phyloP scores from a whole-genome alignment of 2,888 invertebrate species.

The Lottia scabra region DNA sequence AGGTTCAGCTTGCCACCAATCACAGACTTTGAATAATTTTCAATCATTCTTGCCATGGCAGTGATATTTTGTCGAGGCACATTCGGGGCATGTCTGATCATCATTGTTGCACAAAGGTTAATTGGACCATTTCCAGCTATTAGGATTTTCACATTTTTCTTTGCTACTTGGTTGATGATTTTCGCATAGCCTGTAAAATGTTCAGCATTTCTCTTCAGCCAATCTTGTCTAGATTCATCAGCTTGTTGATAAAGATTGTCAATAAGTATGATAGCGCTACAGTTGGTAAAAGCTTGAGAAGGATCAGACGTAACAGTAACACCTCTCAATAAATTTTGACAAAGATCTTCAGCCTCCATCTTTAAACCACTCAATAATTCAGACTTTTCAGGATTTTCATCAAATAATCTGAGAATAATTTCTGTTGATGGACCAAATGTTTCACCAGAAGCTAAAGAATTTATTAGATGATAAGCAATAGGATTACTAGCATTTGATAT shows the following conservation, averaged over 20 bases:
- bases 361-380: conserved; percentile 50
- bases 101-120: conserved; percentile 61
- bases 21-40: conserved; percentile 63
- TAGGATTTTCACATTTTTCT: conserved; percentile 58
- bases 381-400: conserved; percentile 35
- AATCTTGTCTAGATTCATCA: conserved; percentile 43
- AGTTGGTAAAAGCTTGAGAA: conserved; percentile 54
- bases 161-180: conserved; percentile 51
- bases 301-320: conserved; percentile 45
- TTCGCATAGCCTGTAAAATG: conserved; percentile 55
- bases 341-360: conserved; percentile 64
- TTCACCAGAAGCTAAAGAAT: conserved; percentile 55
- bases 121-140: conserved; percentile 61
- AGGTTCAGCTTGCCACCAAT: conserved; percentile 59
- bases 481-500: conserved; percentile 61
- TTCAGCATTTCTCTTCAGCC: conserved; percentile 53
- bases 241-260: conserved; percentile 45
- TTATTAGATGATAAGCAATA: conserved; percentile 53
- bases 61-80: conserved; percentile 60
- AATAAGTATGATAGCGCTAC: conserved; percentile 56
- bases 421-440: conserved; percentile 58
- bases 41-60: conserved; percentile 56
- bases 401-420: conserved; percentile 55
- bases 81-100: conserved; percentile 58
- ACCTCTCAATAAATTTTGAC: conserved; percentile 48